Base-by-base conservation (phyloP, 2,113 vertebrate species). In the Gobius niger region DNA sequence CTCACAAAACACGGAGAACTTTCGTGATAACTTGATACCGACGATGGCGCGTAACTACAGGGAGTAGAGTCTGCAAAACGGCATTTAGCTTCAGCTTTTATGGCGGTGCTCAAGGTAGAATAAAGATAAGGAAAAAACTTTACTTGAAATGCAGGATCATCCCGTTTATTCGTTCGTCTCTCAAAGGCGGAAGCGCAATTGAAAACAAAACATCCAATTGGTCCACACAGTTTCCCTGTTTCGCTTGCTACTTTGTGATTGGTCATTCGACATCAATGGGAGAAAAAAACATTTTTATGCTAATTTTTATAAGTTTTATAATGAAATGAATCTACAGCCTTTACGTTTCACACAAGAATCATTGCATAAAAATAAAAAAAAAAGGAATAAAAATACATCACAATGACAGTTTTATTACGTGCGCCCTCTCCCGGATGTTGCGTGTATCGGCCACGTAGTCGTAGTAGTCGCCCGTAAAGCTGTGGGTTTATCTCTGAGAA, bases 401-500 rank as follows among this genome's bases (percentile, higher is more conserved):
- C 5, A 34, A 34, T 4, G 24, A 34, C 24, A 7, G 9, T 7
- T 10, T 6, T 11, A 11, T 8, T 12, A 5, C 8, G 24, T 71
- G 63, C 66, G 85, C 88, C 88, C 65, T 75, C 82, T 82, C 74
- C 80, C 57, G 85, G 81, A 59, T 73, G 7, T 59, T 41, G 16
- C 11, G 68, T 44, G 50, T 59, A 67, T 42, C 19, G 95, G 95
- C 95, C 95, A 96, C 95, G 95, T 96, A 95, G 94, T 91, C 64
- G 89, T 69, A 80, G 82, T 78, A 34, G 24, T 34, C 24, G 67
- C n/a, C n/a, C 65, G 76, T 14, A 57, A 82, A 91, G 86, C 82
- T 67, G 59, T 9, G n/a, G 42, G 61, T 7, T 53, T 9, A 41
- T 34, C 14, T 15, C 15, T 51, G 1, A 16, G 54, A 0, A 54